Base-by-base conservation (phyloP, 2,888 invertebrate genomes). In the Noctua janthe region DNA sequence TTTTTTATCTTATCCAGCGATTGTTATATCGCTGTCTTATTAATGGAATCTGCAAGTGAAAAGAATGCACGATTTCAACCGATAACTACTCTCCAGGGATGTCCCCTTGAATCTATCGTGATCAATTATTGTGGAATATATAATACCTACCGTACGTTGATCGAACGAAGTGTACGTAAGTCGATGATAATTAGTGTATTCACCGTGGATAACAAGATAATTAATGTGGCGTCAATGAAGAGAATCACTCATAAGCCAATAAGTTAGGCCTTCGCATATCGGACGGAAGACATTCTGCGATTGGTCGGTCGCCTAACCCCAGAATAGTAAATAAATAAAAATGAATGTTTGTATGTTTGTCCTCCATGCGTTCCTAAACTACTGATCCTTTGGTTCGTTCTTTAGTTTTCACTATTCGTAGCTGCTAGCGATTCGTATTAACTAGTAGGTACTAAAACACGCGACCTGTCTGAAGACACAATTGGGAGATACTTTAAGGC, bases 141-240 rank as follows among this genome's bases (percentile, higher is more conserved):
- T 47, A n/a, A 15, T 23, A 47, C 47, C 15, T 69, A n/a, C 4
- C 4, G 15, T 47, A 69, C 15, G n/a, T 47, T 17, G 20, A 8
- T 64, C 64, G 35, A 20, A 64, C 17, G 8, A 17, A 43, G 15
- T 8, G 4, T 43, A 47, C 47, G 10, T 64, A 64, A 20, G 35
- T 35, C 35, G 35, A 69, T 47, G 20, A 47, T 47, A 47, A 69
- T 47, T 69, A 69, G n/a, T n/a, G 43, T 47, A 47, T 69, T n/a
- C 15, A n/a, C 15, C 69, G 69, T 47, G 67, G 13, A 43, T 67
- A 43, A n/a, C 15, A 67, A 69, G 69, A 69, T 47, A 47, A 69
- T 69, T 69, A 17, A 29, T n/a, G 47, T 47, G 69, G 69, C 47
- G 47, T 69, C 69, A 47, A 69, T 69, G 47, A 69, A 69, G n/a